These are phyloP conservation scores for Erpornis zantholeuca DNA, from an alignment of 2,113 vertebrate genomes.

Conservation along the genomic window DNA sequence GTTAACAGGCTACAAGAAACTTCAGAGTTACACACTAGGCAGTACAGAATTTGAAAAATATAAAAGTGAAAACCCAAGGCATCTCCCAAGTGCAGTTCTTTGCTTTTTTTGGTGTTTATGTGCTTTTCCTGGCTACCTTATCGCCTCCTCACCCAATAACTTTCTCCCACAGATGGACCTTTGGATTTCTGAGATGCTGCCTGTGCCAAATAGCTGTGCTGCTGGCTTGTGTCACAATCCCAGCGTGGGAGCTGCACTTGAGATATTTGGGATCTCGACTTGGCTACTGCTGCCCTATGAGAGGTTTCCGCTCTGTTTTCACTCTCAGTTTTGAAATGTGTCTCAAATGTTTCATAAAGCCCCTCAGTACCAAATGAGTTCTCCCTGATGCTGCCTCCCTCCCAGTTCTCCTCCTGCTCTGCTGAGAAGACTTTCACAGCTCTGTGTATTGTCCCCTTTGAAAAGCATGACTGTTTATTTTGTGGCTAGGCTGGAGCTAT, in stretches of 20 bases:
- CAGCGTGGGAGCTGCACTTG: slow-evolving; percentile 2
- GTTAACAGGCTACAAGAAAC: too few species aligned
- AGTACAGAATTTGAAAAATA: too few species aligned
- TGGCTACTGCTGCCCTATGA: slow-evolving; percentile 1
- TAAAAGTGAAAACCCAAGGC: too few species aligned
- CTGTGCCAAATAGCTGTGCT: slow-evolving; percentile 27
- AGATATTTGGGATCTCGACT: background rate
- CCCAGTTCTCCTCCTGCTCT: background rate
- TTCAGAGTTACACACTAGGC: too few species aligned
- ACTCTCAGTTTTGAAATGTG: background rate
- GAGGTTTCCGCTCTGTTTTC: slow-evolving; percentile 13
- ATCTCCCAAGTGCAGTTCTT: background rate
- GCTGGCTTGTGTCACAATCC: slow-evolving; percentile 15
- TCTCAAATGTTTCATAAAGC: background rate
- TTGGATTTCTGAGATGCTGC: background rate
- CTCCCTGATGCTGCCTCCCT: background rate
- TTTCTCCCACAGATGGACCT: slow-evolving; percentile 38
- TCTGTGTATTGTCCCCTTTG: background rate
- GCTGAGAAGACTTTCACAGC: background rate
- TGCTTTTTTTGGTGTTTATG: slow-evolving; percentile 24
- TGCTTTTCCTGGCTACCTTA: slow-evolving; percentile 55
- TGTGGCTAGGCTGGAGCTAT: background rate
- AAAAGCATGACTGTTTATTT: background rate
- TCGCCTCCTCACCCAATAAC: slow-evolving; percentile 35
- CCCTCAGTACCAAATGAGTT: background rate